Conservation (phyloP, 2,797 vertebrate species). For the Trematomus bernacchii region DNA sequence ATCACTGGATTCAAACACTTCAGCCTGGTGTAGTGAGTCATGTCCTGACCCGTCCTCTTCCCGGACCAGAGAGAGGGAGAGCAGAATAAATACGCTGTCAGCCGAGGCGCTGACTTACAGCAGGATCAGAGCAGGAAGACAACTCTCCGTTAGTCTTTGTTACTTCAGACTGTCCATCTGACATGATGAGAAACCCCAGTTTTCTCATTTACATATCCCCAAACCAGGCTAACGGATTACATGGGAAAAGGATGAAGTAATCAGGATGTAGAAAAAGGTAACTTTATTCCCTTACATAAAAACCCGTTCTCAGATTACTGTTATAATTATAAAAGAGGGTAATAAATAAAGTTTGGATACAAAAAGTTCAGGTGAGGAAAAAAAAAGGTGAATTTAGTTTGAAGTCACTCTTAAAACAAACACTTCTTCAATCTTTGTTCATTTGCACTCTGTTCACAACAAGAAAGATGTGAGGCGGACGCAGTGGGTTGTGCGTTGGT, state of each 20-base stretch:
- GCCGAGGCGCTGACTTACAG: constrained; percentile 52
- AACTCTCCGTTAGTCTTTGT: constrained; percentile 11
- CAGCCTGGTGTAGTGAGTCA: constrained; percentile 41
- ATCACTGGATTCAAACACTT: constrained; percentile 70
- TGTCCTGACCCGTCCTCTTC: constrained; percentile 56
- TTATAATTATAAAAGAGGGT: too few relatives aligned
- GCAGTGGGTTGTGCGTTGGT: too few relatives aligned
- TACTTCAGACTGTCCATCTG: constrained; percentile 9
- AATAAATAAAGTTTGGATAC: too few relatives aligned
- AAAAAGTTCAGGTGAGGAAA: too few relatives aligned
- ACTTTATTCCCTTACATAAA: too few relatives aligned
- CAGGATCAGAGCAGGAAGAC: constrained; percentile 58
- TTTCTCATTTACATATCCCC: not conserved
- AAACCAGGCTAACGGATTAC: not conserved
- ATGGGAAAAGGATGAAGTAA: too few relatives aligned
- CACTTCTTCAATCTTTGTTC: not conserved
- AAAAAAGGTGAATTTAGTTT: too few relatives aligned
- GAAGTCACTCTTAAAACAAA: not conserved
- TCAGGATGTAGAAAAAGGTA: too few relatives aligned
- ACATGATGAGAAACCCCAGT: constrained; percentile 14
- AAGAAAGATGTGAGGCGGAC: too few relatives aligned
- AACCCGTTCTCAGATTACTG: too few relatives aligned
- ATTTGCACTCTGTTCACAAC: too few relatives aligned
- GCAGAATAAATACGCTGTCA: constrained; percentile 72
- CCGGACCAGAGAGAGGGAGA: constrained; percentile 39